Conservation (phyloP, 1,140 invertebrate species). For the Eurosta solidaginis region DNA sequence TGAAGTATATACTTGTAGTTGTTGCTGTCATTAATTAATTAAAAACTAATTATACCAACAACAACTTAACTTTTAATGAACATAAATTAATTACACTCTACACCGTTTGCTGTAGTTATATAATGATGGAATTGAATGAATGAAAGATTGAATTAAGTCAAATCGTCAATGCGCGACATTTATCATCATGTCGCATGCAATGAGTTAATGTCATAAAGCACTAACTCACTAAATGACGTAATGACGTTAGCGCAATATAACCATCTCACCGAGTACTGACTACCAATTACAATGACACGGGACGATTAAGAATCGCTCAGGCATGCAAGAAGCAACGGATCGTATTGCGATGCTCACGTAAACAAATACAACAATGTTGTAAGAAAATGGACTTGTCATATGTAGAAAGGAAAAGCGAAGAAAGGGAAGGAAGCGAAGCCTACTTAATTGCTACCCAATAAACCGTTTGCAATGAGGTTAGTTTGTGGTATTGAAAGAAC, state of each 20-base stretch:
- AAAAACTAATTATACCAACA: not conserved
- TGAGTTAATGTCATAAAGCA: constrained; percentile 22
- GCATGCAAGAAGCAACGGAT: not conserved
- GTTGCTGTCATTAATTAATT: not conserved
- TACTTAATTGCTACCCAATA: too few species aligned
- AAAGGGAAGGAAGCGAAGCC: too few species aligned
- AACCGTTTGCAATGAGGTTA: too few species aligned
- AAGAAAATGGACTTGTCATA: not conserved
- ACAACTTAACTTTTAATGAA: constrained; percentile 2
- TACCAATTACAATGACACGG: not conserved
- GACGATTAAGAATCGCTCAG: not conserved
- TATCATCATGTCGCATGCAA: constrained; percentile 21
- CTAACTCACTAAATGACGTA: constrained; percentile 19
- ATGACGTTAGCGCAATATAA: not conserved
- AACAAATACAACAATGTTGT: not conserved
- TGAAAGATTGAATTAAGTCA: not conserved
- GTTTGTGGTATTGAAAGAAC: too few species aligned
- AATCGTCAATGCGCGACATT: not conserved
- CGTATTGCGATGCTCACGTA: not conserved
- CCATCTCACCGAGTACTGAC: not conserved
- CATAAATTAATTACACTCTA: constrained; percentile 1
- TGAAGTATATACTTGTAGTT: too few species aligned
- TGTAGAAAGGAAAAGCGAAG: not conserved
- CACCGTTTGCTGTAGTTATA: not conserved
- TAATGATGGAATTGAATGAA: not conserved